A percentile compares a stretch with the other conserved stretches of the same genome.
These are phyloP conservation scores for Apis laboriosa DNA, from an alignment of 1,140 invertebrate species.

Conservation along the genomic window DNA sequence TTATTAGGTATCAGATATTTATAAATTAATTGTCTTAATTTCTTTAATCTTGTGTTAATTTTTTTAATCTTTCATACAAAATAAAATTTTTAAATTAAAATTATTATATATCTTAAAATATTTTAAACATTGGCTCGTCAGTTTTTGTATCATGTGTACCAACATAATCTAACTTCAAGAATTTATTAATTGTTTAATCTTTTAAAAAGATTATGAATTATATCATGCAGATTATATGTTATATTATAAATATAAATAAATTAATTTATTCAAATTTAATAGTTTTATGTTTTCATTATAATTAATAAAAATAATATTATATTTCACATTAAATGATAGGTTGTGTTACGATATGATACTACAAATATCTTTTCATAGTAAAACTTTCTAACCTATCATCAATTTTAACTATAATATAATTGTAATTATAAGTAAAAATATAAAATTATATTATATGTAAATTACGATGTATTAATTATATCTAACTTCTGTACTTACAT, in stretches of 20 bases:
- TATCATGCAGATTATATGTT: no score
- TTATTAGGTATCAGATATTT: background rate
- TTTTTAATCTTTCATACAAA: background rate
- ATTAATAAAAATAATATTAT: background rate
- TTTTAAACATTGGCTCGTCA: conserved; percentile 1
- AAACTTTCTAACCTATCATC: background rate
- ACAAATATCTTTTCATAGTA: background rate
- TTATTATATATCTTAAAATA: background rate
- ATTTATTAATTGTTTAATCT: conserved; percentile 20
- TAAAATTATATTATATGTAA: no score
- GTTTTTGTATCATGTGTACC: conserved; percentile 23
- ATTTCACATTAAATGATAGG: background rate
- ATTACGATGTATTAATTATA: background rate
- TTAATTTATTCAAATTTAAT: background rate
- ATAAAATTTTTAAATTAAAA: background rate
- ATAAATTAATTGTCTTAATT: background rate
- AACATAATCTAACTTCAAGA: conserved; percentile 1
- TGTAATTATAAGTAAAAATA: background rate
- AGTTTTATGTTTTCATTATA: background rate
- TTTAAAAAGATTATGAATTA: background rate
- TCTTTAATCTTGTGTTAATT: background rate
- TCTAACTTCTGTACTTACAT: conserved; percentile 7
- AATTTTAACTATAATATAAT: no score
- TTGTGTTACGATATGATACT: background rate
- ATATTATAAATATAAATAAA: background rate